Conservation (phyloP, 2,113 vertebrate species). For the Forbesichthys papilliferus region DNA sequence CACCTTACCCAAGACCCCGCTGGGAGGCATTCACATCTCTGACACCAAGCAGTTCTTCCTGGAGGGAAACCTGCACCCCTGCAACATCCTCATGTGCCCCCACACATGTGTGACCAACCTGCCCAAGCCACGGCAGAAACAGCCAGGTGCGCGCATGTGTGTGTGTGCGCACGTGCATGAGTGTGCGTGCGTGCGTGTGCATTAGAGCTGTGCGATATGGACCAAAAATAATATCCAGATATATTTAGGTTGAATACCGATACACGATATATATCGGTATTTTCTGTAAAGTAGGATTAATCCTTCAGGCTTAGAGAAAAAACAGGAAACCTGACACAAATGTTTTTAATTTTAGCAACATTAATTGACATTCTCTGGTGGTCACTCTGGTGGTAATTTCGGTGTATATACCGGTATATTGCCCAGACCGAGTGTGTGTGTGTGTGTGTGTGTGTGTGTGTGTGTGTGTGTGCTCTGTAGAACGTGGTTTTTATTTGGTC, state of each 20-base stretch:
- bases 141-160: constrained; percentile 81
- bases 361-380: background rate
- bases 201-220: too few relatives aligned
- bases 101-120: constrained; percentile 97
- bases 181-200: background rate
- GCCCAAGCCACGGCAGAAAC: constrained; percentile 96
- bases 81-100: constrained; percentile 98
- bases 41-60: constrained; percentile 96
- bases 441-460: background rate
- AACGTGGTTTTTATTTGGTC: too few relatives aligned
- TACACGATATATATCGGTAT: too few relatives aligned
- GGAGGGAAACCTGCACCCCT: constrained; percentile 93
- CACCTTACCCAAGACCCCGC: constrained; percentile 93
- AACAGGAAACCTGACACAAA: too few relatives aligned
- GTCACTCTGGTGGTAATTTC: background rate
- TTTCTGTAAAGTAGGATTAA: too few relatives aligned
- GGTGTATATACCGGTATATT: too few relatives aligned
- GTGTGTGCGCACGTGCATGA: constrained; percentile 12
- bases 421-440: background rate
- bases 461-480: background rate
- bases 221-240: too few relatives aligned
- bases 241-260: too few relatives aligned
- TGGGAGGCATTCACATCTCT: constrained; percentile 95
- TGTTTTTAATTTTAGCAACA: background rate
- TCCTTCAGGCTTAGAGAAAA: too few relatives aligned